Percentiles rank a stretch among this genome's conserved stretches.
Conservation (phyloP, 1,140 invertebrate species). For the Bathynomus jamesi region DNA sequence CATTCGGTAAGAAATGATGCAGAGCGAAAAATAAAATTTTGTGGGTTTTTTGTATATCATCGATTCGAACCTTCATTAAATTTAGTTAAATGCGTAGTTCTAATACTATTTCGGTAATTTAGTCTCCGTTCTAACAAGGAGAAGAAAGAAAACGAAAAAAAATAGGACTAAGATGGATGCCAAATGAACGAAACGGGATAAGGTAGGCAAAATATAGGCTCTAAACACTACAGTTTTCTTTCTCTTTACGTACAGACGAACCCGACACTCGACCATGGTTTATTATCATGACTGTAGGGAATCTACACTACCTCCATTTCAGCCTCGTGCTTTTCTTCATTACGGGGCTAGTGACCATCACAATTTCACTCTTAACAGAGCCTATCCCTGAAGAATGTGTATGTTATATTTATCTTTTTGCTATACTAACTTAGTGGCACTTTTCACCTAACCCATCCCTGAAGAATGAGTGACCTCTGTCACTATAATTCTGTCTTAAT, state of each 20-base stretch:
- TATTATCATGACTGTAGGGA: conserved; percentile 41
- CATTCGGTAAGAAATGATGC: neutral
- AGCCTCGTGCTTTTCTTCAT: conserved; percentile 45
- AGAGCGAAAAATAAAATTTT: neutral
- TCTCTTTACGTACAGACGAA: neutral
- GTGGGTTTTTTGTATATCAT: neutral
- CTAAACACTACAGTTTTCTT: neutral
- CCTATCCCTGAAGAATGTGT: too few species aligned
- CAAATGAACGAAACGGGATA: neutral
- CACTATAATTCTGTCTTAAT: too few species aligned
- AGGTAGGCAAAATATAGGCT: neutral
- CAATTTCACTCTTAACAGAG: conserved; percentile 45
- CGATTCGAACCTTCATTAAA: neutral
- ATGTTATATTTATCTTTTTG: too few species aligned
- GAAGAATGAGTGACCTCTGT: conserved; percentile 43
- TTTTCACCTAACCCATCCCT: conserved; percentile 44
- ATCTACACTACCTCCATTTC: conserved; percentile 51
- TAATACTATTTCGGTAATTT: neutral
- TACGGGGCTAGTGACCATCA: conserved; percentile 41
- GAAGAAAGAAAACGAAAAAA: neutral
- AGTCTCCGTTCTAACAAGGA: neutral
- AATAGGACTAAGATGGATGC: neutral
- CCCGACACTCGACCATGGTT: conserved; percentile 42
- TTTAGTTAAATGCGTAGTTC: neutral
- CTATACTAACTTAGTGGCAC: too few species aligned